These are phyloP conservation scores for Prionailurus bengalensis DNA, from an alignment of 2,113 vertebrate genomes.

Conservation along the genomic window DNA sequence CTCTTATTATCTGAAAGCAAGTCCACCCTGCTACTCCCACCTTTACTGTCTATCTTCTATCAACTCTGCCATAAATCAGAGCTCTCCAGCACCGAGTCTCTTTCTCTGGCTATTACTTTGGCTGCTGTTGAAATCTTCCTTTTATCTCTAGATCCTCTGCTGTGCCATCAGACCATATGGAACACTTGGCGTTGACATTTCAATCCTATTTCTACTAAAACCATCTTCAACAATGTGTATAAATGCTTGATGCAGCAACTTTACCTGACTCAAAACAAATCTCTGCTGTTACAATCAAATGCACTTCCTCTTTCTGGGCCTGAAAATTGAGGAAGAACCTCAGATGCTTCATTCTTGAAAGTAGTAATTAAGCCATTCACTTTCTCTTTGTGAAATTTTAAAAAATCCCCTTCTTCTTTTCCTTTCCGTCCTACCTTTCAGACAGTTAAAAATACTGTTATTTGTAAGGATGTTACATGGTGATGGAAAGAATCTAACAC, in stretches of 20 bases:
- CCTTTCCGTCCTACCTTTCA: not conserved
- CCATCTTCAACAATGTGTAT: not conserved
- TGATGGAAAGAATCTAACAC: not conserved
- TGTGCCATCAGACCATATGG: not conserved
- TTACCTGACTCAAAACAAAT: slow-evolving; percentile 3
- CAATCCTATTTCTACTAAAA: slow-evolving; percentile 55
- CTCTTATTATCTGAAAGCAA: not conserved
- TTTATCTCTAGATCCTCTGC: not conserved
- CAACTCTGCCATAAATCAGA: not conserved
- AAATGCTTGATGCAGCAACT: not conserved
- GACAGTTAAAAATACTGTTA: not conserved
- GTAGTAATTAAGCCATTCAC: not conserved
- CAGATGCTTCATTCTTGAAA: slow-evolving; percentile 42
- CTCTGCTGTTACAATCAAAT: not conserved
- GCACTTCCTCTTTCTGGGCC: not conserved
- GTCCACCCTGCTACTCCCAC: not conserved
- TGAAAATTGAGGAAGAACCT: not conserved
- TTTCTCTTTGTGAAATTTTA: slow-evolving; percentile 31
- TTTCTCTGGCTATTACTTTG: not conserved
- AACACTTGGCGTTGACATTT: not conserved
- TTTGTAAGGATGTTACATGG: not conserved
- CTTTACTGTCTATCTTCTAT: not conserved
- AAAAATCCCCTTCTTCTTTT: not conserved
- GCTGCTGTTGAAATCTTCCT: not conserved
- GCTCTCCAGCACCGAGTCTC: not conserved